Conservation (phyloP, 1,140 invertebrate genomes). For the Branchinecta lindahli region DNA sequence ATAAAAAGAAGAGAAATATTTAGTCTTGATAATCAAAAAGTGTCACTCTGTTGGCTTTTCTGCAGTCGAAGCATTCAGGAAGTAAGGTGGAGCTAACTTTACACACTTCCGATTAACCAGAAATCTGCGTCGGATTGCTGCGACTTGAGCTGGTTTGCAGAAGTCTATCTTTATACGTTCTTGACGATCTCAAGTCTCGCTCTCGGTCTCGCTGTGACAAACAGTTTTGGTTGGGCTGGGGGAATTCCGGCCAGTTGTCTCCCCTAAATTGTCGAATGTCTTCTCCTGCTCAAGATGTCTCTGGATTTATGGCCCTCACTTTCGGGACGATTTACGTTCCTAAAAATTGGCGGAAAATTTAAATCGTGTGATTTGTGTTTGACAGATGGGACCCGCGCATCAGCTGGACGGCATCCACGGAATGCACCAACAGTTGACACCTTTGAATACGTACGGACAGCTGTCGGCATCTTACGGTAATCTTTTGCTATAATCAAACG, state of each 20-base stretch:
- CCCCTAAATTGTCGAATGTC: constrained; percentile 6
- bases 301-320: not conserved
- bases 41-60: no score
- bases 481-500: not conserved
- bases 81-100: no score
- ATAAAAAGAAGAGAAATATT: no score
- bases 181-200: no score
- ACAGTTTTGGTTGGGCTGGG: not conserved
- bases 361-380: not conserved
- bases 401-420: constrained; percentile 1
- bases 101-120: no score
- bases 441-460: not conserved
- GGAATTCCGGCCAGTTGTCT: not conserved
- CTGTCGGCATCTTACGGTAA: not conserved
- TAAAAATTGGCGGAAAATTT: not conserved
- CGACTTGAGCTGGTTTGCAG: no score
- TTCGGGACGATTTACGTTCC: not conserved
- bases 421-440: not conserved
- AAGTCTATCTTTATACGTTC: no score
- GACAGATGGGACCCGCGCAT: not conserved
- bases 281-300: not conserved
- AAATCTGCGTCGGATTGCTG: no score
- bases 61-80: no score
- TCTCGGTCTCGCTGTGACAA: no score
- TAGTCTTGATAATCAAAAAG: no score